Percentiles rank a stretch among this genome's conserved stretches.
Conservation (phyloP, 2,113 vertebrate species). For the Dasypus novemcinctus region DNA sequence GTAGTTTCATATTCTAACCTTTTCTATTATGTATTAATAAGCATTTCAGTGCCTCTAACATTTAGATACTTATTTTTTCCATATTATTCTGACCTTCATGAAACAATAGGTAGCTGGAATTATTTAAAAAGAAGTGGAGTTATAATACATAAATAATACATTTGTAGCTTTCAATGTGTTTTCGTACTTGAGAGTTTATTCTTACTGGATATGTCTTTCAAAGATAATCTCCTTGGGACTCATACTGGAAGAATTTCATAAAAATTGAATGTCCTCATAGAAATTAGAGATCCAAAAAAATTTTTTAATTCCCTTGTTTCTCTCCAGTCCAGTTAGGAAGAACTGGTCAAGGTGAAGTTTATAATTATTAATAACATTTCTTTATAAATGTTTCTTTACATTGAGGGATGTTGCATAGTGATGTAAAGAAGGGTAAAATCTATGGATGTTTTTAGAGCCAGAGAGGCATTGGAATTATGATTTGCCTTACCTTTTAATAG, state of each 20-base stretch:
- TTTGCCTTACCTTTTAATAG: not conserved
- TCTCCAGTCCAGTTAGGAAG: constrained; percentile 1
- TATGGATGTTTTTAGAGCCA: not conserved
- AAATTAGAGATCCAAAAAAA: constrained; percentile 18
- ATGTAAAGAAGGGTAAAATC: not conserved
- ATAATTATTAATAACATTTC: not conserved
- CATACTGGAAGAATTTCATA: not conserved
- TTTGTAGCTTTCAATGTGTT: not conserved
- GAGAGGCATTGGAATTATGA: not conserved
- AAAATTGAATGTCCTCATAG: constrained; percentile 24
- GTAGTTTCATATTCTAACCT: not conserved
- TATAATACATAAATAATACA: constrained; percentile 36
- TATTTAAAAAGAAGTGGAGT: not conserved
- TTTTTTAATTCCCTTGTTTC: not conserved
- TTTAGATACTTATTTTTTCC: not conserved
- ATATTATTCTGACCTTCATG: constrained; percentile 1
- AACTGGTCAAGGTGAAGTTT: not conserved
- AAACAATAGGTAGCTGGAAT: constrained; percentile 41
- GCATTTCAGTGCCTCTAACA: not conserved
- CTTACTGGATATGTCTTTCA: not conserved
- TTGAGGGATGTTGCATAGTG: not conserved
- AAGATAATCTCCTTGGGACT: constrained; percentile 1
- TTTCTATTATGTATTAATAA: constrained; percentile 36
- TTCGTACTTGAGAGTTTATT: not conserved
- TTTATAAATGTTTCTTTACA: not conserved